Evolutionary conservation across 2,113 vertebrate genomes (phyloP).

Genomic region (Oenanthe melanoleuca): DNA sequence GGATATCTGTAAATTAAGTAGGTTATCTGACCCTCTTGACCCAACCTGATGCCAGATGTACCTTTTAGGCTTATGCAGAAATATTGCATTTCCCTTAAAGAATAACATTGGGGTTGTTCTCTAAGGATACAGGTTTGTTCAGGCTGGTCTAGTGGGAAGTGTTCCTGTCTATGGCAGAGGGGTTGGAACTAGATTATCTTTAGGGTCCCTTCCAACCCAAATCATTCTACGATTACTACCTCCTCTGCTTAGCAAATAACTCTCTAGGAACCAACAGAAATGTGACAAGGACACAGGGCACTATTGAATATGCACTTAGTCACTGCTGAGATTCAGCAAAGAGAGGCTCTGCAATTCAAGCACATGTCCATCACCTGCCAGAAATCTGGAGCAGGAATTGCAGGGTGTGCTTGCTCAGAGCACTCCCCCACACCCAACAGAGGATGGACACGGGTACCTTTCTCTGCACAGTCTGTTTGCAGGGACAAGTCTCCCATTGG

Average conservation of each 20-base stretch:
- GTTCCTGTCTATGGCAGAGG: background rate
- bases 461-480: background rate
- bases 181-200: background rate
- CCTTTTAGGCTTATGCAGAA: background rate
- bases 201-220: background rate
- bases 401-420: background rate
- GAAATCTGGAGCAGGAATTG: background rate
- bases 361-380: background rate
- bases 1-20: background rate
- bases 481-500: background rate
- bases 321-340: background rate
- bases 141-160: background rate
- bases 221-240: background rate
- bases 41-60: background rate
- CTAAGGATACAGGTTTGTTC: background rate
- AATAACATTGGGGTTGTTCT: background rate
- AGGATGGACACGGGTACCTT: fast-evolving
- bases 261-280: background rate
- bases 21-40: background rate
- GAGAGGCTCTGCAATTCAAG: background rate
- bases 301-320: background rate
- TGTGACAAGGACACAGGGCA: background rate
- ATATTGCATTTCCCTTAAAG: background rate
- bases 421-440: background rate
- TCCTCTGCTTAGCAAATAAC: background rate